These are phyloP conservation scores for Mastacembelus armatus DNA, from an alignment of 2,797 vertebrate species.

Conservation along the genomic window DNA sequence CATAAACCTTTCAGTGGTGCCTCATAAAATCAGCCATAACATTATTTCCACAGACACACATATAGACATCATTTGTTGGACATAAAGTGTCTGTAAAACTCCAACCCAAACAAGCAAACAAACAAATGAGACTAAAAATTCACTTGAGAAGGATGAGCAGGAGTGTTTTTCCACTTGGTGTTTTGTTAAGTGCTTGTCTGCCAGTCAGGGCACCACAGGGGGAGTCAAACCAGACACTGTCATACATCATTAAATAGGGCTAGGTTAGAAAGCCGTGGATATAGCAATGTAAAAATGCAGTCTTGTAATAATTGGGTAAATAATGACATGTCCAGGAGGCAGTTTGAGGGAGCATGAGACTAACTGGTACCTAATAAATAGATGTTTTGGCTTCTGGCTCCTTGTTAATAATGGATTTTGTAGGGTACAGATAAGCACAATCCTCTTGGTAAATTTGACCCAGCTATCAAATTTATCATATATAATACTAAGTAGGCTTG, in stretches of 20 bases:
- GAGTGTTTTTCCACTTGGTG: slow-evolving; percentile 20
- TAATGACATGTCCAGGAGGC: slow-evolving; percentile 76
- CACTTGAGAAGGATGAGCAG: slow-evolving; percentile 8
- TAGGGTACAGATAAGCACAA: slow-evolving; percentile 48
- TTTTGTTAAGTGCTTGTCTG: slow-evolving; percentile 54
- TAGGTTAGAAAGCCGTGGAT: slow-evolving; percentile 58
- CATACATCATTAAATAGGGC: slow-evolving; percentile 70
- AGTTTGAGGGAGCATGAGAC: slow-evolving; percentile 66
- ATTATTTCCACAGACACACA: not conserved
- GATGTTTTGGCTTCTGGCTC: slow-evolving; percentile 67
- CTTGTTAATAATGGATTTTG: slow-evolving; percentile 71
- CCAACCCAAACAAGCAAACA: not conserved
- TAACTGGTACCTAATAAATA: slow-evolving; percentile 68
- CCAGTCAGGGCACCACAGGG: slow-evolving; percentile 52
- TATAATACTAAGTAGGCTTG: slow-evolving; percentile 10
- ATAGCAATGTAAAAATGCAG: slow-evolving; percentile 59
- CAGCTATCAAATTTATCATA: slow-evolving; percentile 27
- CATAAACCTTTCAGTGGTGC: not conserved
- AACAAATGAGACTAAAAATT: not conserved
- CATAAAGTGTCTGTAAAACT: not conserved
- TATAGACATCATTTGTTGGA: not conserved
- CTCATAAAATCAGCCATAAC: not conserved
- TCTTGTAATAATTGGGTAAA: slow-evolving; percentile 73
- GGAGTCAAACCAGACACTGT: slow-evolving; percentile 44
- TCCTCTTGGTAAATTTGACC: slow-evolving; percentile 53